Evolutionary conservation across 2,888 invertebrate genomes (phyloP), one percentile per base, ranked within the genome.

Genomic region (Lithodes maja): DNA sequence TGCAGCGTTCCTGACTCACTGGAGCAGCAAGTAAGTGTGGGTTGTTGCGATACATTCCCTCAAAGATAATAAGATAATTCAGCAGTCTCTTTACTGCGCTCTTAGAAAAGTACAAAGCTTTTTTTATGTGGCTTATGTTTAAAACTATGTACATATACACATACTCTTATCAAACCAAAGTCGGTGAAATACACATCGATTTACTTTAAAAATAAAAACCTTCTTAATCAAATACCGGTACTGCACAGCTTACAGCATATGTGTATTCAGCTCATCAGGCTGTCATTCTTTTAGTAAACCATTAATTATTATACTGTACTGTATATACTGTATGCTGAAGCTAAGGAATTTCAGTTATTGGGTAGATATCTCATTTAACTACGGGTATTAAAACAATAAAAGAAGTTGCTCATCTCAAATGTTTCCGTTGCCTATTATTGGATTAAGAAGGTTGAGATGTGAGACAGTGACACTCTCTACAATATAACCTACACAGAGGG

Each of bases 31-130:
- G 78, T 85, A 54, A 79, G 33, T 85, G 53, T 33, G 33, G 33
- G 33, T 0, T 33, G 33, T 33, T 33, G 33, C 33, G 33, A 33
- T 33, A 33, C 33, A 33, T 33, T 33, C 33, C 33, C 33, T 33
- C 33, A 33, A 33, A 33, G 33, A 33, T 33, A 33, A 15, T 12
- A 68, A 79, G 69, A 85, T 75, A 9, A 69, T 77, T 52, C 54
- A 33, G 69, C 78, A 85, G 53, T 79, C 69, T 79, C 52, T 53
- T 85, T 52, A 82, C 82, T 86, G 81, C 74, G 81, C 17, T 82
- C 75, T 86, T 86, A 86, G 82, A 86, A 86, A 86, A 86, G 86
- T 86, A 86, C 86, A 86, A 86, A 86, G 86, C 86, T 77, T 86
- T 33, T 33, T 33, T 33, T 77, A 86, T 82, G 71, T 71, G 74